These are phyloP conservation scores for Petrolisthes manimaculis DNA, from an alignment of 2,888 invertebrate species.

Conservation along the genomic window DNA sequence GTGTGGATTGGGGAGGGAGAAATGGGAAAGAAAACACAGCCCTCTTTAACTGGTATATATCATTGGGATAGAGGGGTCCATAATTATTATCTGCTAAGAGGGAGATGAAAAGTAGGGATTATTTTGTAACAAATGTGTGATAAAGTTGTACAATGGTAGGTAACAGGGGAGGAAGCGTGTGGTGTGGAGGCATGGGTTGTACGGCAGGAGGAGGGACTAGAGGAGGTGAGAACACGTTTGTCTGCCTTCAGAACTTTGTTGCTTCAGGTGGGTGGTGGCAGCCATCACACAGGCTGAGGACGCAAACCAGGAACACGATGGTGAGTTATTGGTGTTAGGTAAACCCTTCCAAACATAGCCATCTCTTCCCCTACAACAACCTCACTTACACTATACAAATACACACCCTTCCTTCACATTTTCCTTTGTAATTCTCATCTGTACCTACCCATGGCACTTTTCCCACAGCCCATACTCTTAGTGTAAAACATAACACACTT, in stretches of 20 bases:
- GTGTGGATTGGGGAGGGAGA: not conserved
- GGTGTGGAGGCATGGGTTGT: conserved; percentile 48
- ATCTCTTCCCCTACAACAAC: too few relatives aligned
- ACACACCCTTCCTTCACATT: too few relatives aligned
- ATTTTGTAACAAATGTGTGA: too few relatives aligned
- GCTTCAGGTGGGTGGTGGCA: conserved; percentile 55
- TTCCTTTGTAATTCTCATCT: too few relatives aligned
- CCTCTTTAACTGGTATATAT: too few relatives aligned
- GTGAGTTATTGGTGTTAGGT: not conserved
- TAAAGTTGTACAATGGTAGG: not conserved
- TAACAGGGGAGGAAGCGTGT: conserved; percentile 34
- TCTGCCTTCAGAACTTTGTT: conserved; percentile 45
- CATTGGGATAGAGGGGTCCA: not conserved
- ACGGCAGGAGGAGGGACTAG: conserved; percentile 28
- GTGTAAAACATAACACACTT: too few relatives aligned
- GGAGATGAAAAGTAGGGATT: not conserved
- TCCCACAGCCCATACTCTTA: too few relatives aligned
- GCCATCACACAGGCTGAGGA: conserved; percentile 48
- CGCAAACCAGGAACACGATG: conserved; percentile 37
- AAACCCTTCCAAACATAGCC: too few relatives aligned
- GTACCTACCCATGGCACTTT: too few relatives aligned
- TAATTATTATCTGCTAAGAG: not conserved
- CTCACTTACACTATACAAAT: too few relatives aligned
- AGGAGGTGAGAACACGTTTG: conserved; percentile 28
- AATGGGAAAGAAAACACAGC: not conserved